Conservation (phyloP, 2,888 invertebrate genomes). For the Drosophila melanosoma region DNA sequence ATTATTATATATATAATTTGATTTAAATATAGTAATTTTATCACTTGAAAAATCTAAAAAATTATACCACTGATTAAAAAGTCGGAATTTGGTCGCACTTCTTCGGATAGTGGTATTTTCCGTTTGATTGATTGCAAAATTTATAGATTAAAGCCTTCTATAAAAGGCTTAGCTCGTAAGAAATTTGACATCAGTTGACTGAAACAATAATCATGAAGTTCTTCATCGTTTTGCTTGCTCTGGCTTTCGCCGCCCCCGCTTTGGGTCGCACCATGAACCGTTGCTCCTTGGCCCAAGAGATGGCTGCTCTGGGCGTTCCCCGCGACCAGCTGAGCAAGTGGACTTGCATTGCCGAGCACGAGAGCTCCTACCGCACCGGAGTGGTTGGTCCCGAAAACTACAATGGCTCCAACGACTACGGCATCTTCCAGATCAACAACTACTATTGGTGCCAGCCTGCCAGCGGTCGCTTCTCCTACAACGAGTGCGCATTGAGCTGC, state of each 20-base stretch:
- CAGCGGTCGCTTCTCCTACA: slow-evolving; percentile 71
- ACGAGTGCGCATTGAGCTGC: slow-evolving; percentile 39
- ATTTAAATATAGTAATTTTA: neutral
- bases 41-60: slow-evolving; percentile 3
- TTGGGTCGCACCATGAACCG: slow-evolving; percentile 65
- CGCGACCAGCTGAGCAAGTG: slow-evolving; percentile 67
- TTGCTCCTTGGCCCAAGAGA: slow-evolving; percentile 72
- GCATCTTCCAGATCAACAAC: slow-evolving; percentile 82
- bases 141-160: slow-evolving; percentile 1
- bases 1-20: too few relatives aligned
- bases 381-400: slow-evolving; percentile 84
- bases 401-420: slow-evolving; percentile 85
- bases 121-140: slow-evolving; percentile 6
- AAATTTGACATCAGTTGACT: slow-evolving; percentile 48
- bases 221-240: slow-evolving; percentile 31
- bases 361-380: slow-evolving; percentile 83
- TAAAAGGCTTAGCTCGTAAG: neutral
- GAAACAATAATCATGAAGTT: slow-evolving; percentile 46
- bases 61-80: slow-evolving; percentile 5
- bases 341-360: slow-evolving; percentile 78
- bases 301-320: slow-evolving; percentile 73
- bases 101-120: neutral
- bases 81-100: neutral
- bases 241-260: slow-evolving; percentile 51
- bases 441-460: slow-evolving; percentile 78